These are phyloP conservation scores for Anas capensis DNA, from an alignment of 2,797 vertebrate genomes.

Conservation along the genomic window DNA sequence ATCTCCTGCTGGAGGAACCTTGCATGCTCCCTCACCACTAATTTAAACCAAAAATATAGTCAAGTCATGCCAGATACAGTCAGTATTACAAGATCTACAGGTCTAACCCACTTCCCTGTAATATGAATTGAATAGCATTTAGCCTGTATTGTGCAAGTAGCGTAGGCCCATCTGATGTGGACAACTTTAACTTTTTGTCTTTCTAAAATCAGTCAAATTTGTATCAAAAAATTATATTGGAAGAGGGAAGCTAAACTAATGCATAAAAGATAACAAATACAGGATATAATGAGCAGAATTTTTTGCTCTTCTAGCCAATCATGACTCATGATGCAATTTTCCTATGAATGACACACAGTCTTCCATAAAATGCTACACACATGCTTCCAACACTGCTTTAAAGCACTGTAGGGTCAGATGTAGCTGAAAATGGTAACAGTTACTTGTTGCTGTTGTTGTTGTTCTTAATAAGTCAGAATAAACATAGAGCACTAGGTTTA, in stretches of 20 bases:
- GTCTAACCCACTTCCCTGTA: neutral
- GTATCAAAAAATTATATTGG: neutral
- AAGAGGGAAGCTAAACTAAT: neutral
- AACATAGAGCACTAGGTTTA: neutral
- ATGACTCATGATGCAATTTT: constrained; percentile 5
- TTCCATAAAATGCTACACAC: neutral
- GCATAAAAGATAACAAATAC: neutral
- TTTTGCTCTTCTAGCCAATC: neutral
- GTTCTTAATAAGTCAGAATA: neutral
- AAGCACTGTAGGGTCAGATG: neutral
- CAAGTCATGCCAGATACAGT: neutral
- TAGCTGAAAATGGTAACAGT: neutral
- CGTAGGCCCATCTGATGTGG: neutral
- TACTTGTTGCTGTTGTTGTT: neutral
- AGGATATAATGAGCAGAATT: neutral
- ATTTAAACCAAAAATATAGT: neutral
- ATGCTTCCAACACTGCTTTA: neutral
- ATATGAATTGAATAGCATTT: neutral
- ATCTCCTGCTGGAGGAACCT: neutral
- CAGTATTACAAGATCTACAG: neutral
- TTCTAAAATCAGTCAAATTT: neutral
- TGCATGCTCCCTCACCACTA: neutral
- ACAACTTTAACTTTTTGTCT: neutral
- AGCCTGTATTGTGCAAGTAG: neutral
- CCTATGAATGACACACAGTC: neutral